Base-by-base conservation (phyloP, 1,140 invertebrate species). In the Macrocentrus cingulum region DNA sequence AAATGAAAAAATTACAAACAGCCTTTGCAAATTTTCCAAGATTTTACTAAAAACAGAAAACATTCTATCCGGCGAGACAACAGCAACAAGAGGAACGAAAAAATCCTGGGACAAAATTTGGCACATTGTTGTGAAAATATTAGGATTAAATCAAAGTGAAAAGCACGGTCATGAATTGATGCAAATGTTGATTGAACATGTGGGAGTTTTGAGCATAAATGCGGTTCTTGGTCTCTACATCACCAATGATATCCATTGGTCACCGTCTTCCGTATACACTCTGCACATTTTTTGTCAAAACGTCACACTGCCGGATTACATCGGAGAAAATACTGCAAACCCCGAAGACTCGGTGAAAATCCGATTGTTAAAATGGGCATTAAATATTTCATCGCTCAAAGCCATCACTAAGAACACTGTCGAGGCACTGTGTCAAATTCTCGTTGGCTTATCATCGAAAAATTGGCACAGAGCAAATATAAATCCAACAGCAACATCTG, bases 81-180 rank as follows among this genome's bases (percentile, higher is more conserved):
- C 66, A 67, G n/a, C 61, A 53, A 45, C 32, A 13, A 29, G 67
- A 32, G 63, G 61, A 20, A 46, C 60, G 0, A 59, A 44, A 45
- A 59, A 58, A 49, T 61, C 75, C 11, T 82, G 80, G 80, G 67
- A 66, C 25, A 66, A 75, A 44, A 70, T 81, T 13, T 79, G 72
- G 67, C 76, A 82, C 54, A 70, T 44, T 42, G 25, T 62, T 66
- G 71, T 65, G 45, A 77, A 72, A 56, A 63, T 65, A 11, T 61
- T 72, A 36, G 68, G 73, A 32, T 60, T 73, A 18, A 72, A 73
- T 60, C 72, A 80, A 34, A 77, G 71, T 54, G 70, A 78, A 51
- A 54, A 67, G 41, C 66, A 69, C 23, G 70, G 68, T 6, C 79
- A 80, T 61, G 64, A 59, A 32, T 59, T 83, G 2, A 52, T 80